These are phyloP conservation scores for Colletes latitarsis DNA, from an alignment of 1,140 invertebrate genomes.

Conservation along the genomic window DNA sequence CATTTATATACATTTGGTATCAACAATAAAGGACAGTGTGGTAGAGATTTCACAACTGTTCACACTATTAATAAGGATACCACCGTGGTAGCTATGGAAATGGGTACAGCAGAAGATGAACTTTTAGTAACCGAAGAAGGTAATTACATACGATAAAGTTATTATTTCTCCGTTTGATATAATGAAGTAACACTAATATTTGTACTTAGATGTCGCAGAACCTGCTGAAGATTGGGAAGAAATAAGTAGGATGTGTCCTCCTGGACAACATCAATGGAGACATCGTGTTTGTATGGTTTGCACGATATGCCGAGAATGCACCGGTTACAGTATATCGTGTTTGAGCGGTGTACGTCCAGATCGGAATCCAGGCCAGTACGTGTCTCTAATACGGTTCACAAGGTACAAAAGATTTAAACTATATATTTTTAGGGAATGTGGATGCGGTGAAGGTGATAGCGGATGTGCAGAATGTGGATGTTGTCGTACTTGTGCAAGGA, in stretches of 20 bases:
- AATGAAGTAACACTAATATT: constrained; percentile 8
- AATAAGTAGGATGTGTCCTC: constrained; percentile 85
- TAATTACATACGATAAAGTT: constrained; percentile 40
- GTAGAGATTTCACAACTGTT: constrained; percentile 88
- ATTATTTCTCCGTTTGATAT: constrained; percentile 13
- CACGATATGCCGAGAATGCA: constrained; percentile 95
- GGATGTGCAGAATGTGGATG: constrained; percentile 96
- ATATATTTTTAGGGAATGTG: constrained; percentile 89
- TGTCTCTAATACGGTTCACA: constrained; percentile 62
- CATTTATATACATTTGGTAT: constrained; percentile 97
- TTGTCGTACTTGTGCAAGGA: constrained; percentile 92
- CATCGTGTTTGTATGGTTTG: constrained; percentile 94
- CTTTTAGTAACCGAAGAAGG: constrained; percentile 78
- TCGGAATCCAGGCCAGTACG: constrained; percentile 93
- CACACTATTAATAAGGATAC: constrained; percentile 80
- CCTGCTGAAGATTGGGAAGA: constrained; percentile 83
- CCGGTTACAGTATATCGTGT: constrained; percentile 94
- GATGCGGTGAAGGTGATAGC: constrained; percentile 96
- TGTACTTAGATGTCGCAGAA: constrained; percentile 65
- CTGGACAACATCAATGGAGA: constrained; percentile 89
- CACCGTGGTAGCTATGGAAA: constrained; percentile 85
- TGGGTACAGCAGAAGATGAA: constrained; percentile 84
- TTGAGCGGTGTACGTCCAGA: constrained; percentile 89
- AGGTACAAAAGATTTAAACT: constrained; percentile 14
- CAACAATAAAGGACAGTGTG: constrained; percentile 99